phyloP scores from a whole-genome alignment of 2,888 invertebrate species.

The Mesoligia furuncula region DNA sequence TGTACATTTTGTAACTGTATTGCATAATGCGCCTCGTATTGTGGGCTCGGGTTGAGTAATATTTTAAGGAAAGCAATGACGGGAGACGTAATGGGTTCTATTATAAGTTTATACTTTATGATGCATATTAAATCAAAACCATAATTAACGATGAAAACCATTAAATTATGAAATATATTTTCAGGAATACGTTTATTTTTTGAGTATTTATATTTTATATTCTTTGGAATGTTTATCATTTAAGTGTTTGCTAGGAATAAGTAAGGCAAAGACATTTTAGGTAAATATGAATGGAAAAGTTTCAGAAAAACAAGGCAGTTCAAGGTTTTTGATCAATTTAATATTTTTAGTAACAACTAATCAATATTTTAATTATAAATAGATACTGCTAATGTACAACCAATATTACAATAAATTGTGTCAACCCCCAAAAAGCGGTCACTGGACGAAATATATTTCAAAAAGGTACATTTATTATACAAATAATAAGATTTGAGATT shows the following conservation, averaged over 20 bases:
- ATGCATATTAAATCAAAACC: constrained; percentile 20
- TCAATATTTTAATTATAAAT: constrained; percentile 90
- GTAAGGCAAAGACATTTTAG: background rate
- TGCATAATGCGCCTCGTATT: constrained; percentile 36
- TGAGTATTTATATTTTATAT: background rate
- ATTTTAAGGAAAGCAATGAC: constrained; percentile 39
- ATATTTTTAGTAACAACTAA: constrained; percentile 90
- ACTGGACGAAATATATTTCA: constrained; percentile 88
- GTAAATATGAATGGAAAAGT: background rate
- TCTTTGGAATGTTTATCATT: background rate
- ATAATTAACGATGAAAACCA: constrained; percentile 12
- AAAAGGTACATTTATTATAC: constrained; percentile 85
- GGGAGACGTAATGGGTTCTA: constrained; percentile 1
- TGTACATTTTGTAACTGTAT: constrained; percentile 63
- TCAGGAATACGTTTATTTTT: background rate
- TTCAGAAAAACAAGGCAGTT: constrained; percentile 63
- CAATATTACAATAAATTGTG: constrained; percentile 82
- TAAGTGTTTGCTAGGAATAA: background rate
- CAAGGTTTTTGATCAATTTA: constrained; percentile 85
- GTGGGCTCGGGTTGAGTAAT: constrained; percentile 21
- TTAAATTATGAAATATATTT: constrained; percentile 8
- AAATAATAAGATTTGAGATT: constrained; percentile 87
- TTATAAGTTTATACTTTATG: constrained; percentile 36
- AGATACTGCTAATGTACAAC: constrained; percentile 88
- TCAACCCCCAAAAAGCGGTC: constrained; percentile 81